A percentile compares a stretch with the other conserved stretches of the same genome.
Evolutionary conservation across 2,888 invertebrate genomes (phyloP).

Genomic region (Agrotis segetum): DNA sequence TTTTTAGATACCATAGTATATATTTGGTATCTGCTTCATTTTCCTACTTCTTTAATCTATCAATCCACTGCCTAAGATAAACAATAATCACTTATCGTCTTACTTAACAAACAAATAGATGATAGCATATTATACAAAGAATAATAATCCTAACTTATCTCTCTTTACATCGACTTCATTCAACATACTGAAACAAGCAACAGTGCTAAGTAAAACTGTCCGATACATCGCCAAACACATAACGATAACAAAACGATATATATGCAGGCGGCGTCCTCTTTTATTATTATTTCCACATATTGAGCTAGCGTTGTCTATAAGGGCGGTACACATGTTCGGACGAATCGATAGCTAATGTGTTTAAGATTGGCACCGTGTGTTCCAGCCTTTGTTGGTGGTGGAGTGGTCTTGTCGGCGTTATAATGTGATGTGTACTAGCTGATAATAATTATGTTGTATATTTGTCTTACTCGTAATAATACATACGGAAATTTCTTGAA

Average conservation of each 20-base stretch:
- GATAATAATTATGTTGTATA: conserved; percentile 1
- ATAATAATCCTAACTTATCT: conserved; percentile 12
- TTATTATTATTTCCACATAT: conserved; percentile 91
- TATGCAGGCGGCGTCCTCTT: conserved; percentile 85
- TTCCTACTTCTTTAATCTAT: no score
- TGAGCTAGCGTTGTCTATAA: conserved; percentile 86
- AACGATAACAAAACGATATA: conserved; percentile 84
- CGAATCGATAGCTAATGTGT: conserved; percentile 67
- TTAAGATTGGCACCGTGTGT: conserved; percentile 61
- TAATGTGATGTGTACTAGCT: conserved; percentile 22
- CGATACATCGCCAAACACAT: conserved; percentile 77
- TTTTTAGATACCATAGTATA: no score
- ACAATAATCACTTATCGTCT: neutral
- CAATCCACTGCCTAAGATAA: no score
- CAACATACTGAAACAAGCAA: conserved; percentile 39
- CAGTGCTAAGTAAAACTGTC: conserved; percentile 56
- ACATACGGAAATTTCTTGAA: no score
- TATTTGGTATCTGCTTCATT: no score
- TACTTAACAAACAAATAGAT: neutral
- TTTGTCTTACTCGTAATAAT: no score
- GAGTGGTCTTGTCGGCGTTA: neutral
- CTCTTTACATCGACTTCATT: conserved; percentile 14
- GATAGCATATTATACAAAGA: neutral
- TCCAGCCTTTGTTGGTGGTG: conserved; percentile 22
- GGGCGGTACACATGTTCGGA: conserved; percentile 57